Evolutionary conservation across 2,113 vertebrate genomes (phyloP).

Genomic region (Corvus hawaiiensis): DNA sequence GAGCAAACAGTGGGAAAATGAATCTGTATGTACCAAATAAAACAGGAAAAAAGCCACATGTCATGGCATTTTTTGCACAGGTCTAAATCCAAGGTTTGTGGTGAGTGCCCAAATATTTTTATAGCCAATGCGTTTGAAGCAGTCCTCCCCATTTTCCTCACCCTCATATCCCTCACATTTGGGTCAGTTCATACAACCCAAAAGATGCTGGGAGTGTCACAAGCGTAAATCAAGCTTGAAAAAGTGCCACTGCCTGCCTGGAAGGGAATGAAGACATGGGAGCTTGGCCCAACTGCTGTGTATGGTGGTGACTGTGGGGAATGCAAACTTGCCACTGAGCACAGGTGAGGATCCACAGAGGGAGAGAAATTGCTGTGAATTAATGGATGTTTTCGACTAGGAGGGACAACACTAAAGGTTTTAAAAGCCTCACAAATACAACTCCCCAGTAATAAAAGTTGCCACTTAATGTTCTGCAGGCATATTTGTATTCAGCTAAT

Average conservation of each 20-base stretch:
- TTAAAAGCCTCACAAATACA: not conserved
- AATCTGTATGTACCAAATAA: not conserved
- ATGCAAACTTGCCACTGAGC: not conserved
- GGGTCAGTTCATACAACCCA: not conserved
- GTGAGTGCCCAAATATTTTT: not conserved
- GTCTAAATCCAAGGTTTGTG: not conserved
- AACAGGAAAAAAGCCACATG: not conserved
- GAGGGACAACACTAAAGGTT: fast-evolving
- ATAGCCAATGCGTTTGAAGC: not conserved
- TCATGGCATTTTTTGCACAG: not conserved
- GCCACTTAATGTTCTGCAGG: not conserved
- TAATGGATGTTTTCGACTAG: not conserved
- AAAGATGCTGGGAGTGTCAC: fast-evolving
- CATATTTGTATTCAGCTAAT: not conserved
- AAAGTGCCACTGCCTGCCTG: not conserved
- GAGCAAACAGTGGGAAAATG: not conserved
- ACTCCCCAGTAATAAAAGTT: not conserved
- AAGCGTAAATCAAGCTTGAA: not conserved
- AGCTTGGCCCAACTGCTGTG: not conserved
- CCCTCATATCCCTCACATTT: not conserved
- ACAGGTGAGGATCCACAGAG: not conserved
- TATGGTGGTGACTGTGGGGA: not conserved
- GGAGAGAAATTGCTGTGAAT: not conserved
- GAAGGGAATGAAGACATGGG: not conserved
- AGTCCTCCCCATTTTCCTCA: not conserved